Evolutionary conservation across 2,888 invertebrate species (phyloP).

Genomic region (Tiphia femorata): DNA sequence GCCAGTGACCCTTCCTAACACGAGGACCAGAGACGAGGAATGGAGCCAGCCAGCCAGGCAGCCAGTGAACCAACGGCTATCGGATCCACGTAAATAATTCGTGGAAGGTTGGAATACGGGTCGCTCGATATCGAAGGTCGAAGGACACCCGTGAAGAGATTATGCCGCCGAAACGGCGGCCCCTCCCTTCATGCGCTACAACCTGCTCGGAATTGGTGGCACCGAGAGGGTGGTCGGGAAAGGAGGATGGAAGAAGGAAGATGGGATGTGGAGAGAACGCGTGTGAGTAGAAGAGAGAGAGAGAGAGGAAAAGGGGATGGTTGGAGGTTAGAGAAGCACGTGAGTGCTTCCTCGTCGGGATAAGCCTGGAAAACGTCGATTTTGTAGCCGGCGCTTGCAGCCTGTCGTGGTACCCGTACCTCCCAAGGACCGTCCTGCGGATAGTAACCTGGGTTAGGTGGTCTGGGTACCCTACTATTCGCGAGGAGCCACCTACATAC

Average conservation of each 20-base stretch:
- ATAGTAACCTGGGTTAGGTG: neutral
- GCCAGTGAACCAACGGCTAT: neutral
- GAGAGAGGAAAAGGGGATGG: neutral
- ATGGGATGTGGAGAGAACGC: neutral
- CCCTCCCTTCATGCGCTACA: neutral
- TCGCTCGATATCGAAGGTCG: conserved; percentile 13
- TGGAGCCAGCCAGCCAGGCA: too few species aligned
- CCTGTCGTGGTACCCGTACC: neutral
- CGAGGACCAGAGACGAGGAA: too few species aligned
- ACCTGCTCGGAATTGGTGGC: neutral
- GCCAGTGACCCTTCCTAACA: too few species aligned
- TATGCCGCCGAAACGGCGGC: conserved; percentile 13
- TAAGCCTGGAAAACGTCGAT: conserved; percentile 50
- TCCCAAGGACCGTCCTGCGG: neutral
- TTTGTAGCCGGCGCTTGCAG: conserved; percentile 41
- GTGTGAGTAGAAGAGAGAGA: conserved; percentile 2
- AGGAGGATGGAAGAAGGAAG: neutral
- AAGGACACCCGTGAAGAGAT: conserved; percentile 17
- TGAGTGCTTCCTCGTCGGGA: conserved; percentile 37
- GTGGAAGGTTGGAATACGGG: neutral
- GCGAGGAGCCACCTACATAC: neutral
- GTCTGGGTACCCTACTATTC: too few species aligned
- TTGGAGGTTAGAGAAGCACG: conserved; percentile 1
- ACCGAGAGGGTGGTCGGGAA: neutral
- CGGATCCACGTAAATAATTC: neutral